phyloP scores from a whole-genome alignment of 1,140 invertebrate genomes.

The Drosophila kikkawai region DNA sequence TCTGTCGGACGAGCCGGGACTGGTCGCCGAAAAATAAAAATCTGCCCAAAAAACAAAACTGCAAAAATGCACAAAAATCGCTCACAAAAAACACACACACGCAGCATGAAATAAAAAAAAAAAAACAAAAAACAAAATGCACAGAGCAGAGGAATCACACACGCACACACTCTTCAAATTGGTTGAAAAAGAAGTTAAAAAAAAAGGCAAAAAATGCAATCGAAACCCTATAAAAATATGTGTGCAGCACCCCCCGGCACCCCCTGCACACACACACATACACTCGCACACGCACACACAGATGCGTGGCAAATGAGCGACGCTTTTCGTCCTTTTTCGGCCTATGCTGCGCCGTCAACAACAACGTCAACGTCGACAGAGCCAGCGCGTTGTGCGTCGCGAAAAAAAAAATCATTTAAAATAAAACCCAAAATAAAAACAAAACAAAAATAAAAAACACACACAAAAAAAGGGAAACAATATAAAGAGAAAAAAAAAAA shows the following conservation, averaged over 20 bases:
- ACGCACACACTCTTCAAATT: conserved; percentile 27
- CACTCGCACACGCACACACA: conserved; percentile 8
- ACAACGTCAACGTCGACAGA: conserved; percentile 26
- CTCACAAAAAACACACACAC: conserved; percentile 43
- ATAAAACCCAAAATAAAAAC: conserved; percentile 38
- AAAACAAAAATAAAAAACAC: conserved; percentile 27
- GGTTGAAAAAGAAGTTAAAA: conserved; percentile 33
- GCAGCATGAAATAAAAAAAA: conserved; percentile 1
- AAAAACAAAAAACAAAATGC: conserved; percentile 3
- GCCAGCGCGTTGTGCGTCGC: conserved; percentile 27
- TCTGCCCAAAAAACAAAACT: conserved; percentile 72
- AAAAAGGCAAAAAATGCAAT: conserved; percentile 63
- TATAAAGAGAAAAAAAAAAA: conserved; percentile 2
- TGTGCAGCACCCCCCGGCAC: conserved; percentile 41
- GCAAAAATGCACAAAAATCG: conserved; percentile 60
- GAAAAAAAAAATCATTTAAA: conserved; percentile 9
- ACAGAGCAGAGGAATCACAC: conserved; percentile 43
- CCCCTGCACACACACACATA: conserved; percentile 3
- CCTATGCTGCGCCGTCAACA: conserved; percentile 57
- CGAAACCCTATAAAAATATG: conserved; percentile 80
- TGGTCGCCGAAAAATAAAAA: conserved; percentile 81
- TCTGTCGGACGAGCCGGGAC: conserved; percentile 48
- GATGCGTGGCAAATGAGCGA: conserved; percentile 75
- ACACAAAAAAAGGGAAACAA: neutral
- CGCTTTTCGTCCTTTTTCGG: conserved; percentile 78